phyloP scores from a whole-genome alignment of 2,888 invertebrate genomes.

The Rhodophaea formosa region DNA sequence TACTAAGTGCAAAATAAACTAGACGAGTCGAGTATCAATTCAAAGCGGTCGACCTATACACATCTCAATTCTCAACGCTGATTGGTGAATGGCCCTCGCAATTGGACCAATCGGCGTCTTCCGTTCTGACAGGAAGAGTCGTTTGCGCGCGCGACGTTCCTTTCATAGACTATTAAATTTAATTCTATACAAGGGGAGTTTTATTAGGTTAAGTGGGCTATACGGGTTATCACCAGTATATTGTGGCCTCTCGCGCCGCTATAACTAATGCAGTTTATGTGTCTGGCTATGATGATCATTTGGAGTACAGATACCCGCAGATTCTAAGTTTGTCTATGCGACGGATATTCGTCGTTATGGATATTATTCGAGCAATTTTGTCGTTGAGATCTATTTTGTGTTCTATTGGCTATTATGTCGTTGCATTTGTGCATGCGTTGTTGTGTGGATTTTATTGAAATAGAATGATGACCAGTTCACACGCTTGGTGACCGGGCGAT shows the following conservation, averaged over 20 bases:
- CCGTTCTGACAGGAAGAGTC: conserved; percentile 73
- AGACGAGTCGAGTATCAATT: conserved; percentile 31
- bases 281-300: conserved; percentile 41
- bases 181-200: conserved; percentile 72
- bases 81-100: conserved; percentile 74
- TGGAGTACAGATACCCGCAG: conserved; percentile 58
- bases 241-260: conserved; percentile 41
- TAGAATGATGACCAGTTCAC: conserved; percentile 1
- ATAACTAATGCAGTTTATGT: conserved; percentile 31
- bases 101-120: conserved; percentile 79
- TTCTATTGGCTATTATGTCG: conserved; percentile 45
- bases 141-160: conserved; percentile 66
- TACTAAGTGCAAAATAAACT: conserved; percentile 6
- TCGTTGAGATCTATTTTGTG: conserved; percentile 59
- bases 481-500: background rate
- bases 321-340: conserved; percentile 56
- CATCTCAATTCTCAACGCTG: conserved; percentile 52
- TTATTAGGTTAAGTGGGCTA: conserved; percentile 77
- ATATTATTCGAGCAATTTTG: conserved; percentile 68
- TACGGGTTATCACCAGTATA: conserved; percentile 61
- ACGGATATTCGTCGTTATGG: conserved; percentile 68
- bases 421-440: conserved; percentile 33
- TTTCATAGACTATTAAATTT: conserved; percentile 79
- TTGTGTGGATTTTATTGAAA: conserved; percentile 9
- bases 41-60: conserved; percentile 37